A percentile compares a stretch with the other conserved stretches of the same genome.
phyloP scores from a whole-genome alignment of 2,113 vertebrate genomes.

The Ceuthmochares aereus region DNA sequence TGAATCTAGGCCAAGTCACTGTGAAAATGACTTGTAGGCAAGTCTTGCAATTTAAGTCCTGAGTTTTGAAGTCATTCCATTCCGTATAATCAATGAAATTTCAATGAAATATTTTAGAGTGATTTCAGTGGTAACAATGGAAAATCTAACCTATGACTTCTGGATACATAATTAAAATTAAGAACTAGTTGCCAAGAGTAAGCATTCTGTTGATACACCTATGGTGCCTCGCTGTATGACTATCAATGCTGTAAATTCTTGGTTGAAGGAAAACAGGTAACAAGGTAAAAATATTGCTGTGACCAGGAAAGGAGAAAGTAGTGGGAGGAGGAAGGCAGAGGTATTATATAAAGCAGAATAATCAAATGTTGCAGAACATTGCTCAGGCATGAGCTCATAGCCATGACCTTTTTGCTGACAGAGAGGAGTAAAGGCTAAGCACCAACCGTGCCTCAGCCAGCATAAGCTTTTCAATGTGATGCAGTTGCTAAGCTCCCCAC shows the following conservation, averaged over 20 bases:
- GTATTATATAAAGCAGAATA: neutral
- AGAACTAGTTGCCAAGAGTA: neutral
- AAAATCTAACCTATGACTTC: neutral
- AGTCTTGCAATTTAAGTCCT: neutral
- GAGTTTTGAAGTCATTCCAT: neutral
- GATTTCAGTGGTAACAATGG: neutral
- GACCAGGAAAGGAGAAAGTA: neutral
- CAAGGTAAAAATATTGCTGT: neutral
- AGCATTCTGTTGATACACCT: neutral
- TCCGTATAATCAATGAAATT: neutral
- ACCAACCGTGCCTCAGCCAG: neutral
- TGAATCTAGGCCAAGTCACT: neutral
- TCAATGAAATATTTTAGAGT: neutral
- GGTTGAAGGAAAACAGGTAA: neutral
- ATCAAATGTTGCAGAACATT: conserved; percentile 6
- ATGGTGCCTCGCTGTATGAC: rapidly evolving
- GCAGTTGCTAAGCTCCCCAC: conserved; percentile 36
- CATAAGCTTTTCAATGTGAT: neutral
- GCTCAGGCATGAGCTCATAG: conserved; percentile 42
- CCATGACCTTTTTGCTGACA: conserved; percentile 27
- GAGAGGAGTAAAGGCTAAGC: conserved; percentile 30
- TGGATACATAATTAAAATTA: neutral
- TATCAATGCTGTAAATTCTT: neutral
- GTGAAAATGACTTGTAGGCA: neutral
- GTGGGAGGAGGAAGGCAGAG: neutral